A percentile compares a stretch with the other conserved stretches of the same genome.
These are phyloP conservation scores for Oreotragus oreotragus DNA, from an alignment of 2,113 vertebrate species.

Conservation along the genomic window DNA sequence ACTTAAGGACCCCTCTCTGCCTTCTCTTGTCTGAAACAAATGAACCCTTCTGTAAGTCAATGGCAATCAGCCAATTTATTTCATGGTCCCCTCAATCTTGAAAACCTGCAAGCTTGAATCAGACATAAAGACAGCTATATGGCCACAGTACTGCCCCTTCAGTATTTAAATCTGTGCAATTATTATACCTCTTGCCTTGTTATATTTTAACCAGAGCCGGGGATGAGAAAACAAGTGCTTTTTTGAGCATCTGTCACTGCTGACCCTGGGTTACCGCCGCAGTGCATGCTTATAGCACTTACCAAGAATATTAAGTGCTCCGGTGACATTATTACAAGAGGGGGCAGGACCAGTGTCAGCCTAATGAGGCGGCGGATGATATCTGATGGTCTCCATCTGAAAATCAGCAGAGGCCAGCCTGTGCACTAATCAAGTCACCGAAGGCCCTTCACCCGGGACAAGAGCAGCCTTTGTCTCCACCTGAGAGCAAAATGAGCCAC, in stretches of 20 bases:
- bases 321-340: conserved; percentile 74
- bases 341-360: conserved; percentile 71
- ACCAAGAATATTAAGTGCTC: conserved; percentile 62
- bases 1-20: neutral
- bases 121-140: neutral
- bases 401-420: conserved; percentile 52
- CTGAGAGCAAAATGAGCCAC: conserved; percentile 78
- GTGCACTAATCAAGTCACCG: conserved; percentile 48
- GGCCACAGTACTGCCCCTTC: neutral
- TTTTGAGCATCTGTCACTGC: neutral
- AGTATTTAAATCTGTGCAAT: neutral
- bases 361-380: conserved; percentile 64
- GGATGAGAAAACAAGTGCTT: neutral
- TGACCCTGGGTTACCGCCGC: conserved; percentile 51
- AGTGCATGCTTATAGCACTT: conserved; percentile 16
- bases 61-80: neutral
- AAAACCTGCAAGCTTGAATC: neutral
- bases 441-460: conserved; percentile 67
- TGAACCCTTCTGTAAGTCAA: neutral
- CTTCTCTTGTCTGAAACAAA: neutral
- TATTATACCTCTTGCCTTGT: neutral
- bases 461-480: conserved; percentile 75
- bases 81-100: neutral
- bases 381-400: conserved; percentile 66
- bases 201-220: neutral